Base-by-base conservation (phyloP, 2,797 vertebrate genomes). In the Brotula barbata region DNA sequence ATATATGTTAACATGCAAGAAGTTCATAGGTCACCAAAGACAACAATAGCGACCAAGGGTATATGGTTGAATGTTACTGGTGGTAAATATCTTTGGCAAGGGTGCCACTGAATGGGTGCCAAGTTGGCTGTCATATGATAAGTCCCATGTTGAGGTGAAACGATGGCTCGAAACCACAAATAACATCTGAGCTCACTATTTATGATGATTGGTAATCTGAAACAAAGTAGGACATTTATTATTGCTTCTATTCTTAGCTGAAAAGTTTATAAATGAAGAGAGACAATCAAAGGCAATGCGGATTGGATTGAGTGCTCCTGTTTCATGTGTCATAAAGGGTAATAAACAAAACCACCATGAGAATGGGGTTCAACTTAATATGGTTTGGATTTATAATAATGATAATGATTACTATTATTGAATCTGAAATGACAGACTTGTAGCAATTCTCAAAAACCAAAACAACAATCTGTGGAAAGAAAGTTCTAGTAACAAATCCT, bases 231-330 rank as follows among this genome's bases (percentile, higher is more conserved):
- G 62, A 71, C 79, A 86, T 82, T 77, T 74, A 78, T 84, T 80
- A 79, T 71, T 75, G 63, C 70, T 65, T 44, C 86, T 90, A 89
- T 87, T 86, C 81, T 89, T 88, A 89, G 82, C 34, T 42, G 76
- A 80, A 88, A 85, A 7, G 25, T 90, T 87, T 89, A 70, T 88
- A 85, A 64, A 80, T 61, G 76, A 68, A 68, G 80, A 68, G 79
- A 87, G 82, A 78, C 86, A 82, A 90, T 86, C 80, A 79, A 77
- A 80, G 76, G 58, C 68, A 12, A n/a, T 71, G 72, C 61, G 64
- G 72, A 78, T 68, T 55, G 74, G 67, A 75, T 73, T 78, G 55
- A 65, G 37, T 48, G 33, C 78, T 85, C 72, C 39, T 45, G 60
- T 87, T 84, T 72, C 64, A 72, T 66, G 34, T 59, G 56, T 75